phyloP scores from a whole-genome alignment of 2,888 invertebrate species.

The Drosophila mayaguana region DNA sequence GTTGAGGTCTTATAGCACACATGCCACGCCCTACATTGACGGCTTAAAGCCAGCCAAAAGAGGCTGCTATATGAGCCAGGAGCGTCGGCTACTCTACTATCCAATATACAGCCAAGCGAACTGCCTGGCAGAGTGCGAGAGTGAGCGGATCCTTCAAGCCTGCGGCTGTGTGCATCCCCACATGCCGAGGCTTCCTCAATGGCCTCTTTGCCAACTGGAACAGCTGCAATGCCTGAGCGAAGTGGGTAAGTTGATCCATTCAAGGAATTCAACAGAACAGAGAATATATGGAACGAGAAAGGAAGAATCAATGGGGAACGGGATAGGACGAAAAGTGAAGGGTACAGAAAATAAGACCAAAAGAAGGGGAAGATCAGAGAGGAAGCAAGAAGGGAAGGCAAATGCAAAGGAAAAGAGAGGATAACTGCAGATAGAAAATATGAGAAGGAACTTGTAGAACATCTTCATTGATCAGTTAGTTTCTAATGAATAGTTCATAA shows the following conservation, averaged over 20 bases:
- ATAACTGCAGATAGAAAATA: too few species aligned
- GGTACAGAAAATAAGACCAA: too few species aligned
- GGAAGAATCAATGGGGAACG: too few species aligned
- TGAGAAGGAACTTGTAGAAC: too few species aligned
- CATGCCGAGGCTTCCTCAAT: conserved; percentile 83
- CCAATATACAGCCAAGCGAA: conserved; percentile 88
- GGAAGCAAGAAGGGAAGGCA: too few species aligned
- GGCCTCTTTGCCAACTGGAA: conserved; percentile 66
- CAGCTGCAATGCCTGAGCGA: conserved; percentile 66
- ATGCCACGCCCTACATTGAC: conserved; percentile 86
- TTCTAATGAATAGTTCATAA: too few species aligned
- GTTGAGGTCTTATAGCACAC: conserved; percentile 87
- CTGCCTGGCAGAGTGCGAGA: conserved; percentile 87
- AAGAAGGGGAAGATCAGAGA: too few species aligned
- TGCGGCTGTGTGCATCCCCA: conserved; percentile 88
- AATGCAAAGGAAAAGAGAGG: too few species aligned
- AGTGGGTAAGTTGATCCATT: conserved; percentile 49
- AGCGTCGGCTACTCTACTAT: conserved; percentile 83
- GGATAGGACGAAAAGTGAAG: too few species aligned
- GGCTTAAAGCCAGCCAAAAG: conserved; percentile 85
- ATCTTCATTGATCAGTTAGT: too few species aligned
- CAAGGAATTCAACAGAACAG: too few species aligned
- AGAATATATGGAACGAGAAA: too few species aligned
- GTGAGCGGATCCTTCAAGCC: conserved; percentile 83
- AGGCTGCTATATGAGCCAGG: conserved; percentile 87